Evolutionary conservation across 2,797 vertebrate genomes (phyloP), one percentile per base, ranked within the genome.

Genomic region (Epinephelus coioides): DNA sequence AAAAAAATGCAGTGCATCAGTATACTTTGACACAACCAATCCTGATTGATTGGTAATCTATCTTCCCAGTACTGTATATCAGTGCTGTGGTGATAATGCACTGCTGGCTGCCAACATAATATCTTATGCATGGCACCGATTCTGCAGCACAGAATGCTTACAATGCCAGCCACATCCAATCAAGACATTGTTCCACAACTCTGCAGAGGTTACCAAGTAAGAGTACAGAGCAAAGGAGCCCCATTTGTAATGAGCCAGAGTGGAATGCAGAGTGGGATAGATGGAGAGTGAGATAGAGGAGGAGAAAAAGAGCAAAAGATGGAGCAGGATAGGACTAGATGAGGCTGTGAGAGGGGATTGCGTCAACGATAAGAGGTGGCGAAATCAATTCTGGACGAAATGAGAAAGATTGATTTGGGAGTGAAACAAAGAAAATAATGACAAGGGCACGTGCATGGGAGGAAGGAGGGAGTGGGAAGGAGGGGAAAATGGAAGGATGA

Each of bases 381-480:
- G 18, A 84, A 93, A 95, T 95, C 92, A 93, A 94, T 94, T 90
- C 80, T 57, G 73, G 80, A 79, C 76, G 27, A 93, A 94, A 94
- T 93, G 89, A 93, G 83, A 90, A 81, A 76, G 89, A 94, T 94
- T 93, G 93, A 95, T 95, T 93, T 86, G 53, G 60, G 65, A 73
- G 84, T 74, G 70, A 89, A 91, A 94, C 90, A 91, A 93, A 90
- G 82, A 77, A 86, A 92, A 85, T 53, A 59, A 80, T 84, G 77
- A 81, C 83, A 76, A 69, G 66, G 76, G 73, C 61, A 67, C 51
- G 34, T 43, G 40, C 49, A 46, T 38, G n/a, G 14, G 57, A 71
- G 53, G 67, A 69, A 59, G 54, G 50, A 65, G 25, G 23, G 66
- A 54, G 50, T 1, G 25, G 70, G 69, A 5, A 13, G 49, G 54